Evolutionary conservation across 2,113 vertebrate genomes (phyloP).

Genomic region (Petromus typicus): DNA sequence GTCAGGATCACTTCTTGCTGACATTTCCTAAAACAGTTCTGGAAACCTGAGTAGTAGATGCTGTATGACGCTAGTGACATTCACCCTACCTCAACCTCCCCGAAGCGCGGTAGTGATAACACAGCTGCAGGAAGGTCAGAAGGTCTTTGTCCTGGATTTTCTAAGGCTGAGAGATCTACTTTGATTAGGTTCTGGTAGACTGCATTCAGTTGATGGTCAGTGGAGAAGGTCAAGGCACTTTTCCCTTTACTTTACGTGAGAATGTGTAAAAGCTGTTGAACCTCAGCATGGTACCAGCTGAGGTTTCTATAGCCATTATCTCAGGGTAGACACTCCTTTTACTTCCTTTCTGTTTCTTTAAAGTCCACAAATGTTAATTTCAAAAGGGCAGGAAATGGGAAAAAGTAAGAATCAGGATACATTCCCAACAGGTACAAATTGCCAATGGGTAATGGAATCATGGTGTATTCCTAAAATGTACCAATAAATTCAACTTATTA

Average conservation of each 20-base stretch:
- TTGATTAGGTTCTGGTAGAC: background rate
- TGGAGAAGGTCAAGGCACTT: background rate
- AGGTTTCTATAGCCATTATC: background rate
- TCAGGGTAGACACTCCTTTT: background rate
- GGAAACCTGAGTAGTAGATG: background rate
- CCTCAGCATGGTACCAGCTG: background rate
- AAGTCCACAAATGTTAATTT: background rate
- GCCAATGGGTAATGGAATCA: no score
- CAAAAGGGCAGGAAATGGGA: background rate
- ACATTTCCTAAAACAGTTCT: background rate
- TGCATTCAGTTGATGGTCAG: background rate
- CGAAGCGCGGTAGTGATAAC: background rate
- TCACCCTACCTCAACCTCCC: background rate
- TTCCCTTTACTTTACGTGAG: background rate
- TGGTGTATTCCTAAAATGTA: no score
- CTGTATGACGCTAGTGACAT: rapidly evolving
- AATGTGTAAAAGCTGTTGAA: background rate
- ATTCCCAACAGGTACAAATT: no score
- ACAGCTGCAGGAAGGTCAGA: background rate
- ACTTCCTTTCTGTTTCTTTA: background rate
- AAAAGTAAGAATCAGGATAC: no score
- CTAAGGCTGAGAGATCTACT: background rate
- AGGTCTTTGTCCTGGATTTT: background rate
- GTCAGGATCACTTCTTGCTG: background rate
- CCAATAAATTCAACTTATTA: no score